Base-by-base conservation (phyloP, 2,888 invertebrate genomes). In the Noctua fimbriata region DNA sequence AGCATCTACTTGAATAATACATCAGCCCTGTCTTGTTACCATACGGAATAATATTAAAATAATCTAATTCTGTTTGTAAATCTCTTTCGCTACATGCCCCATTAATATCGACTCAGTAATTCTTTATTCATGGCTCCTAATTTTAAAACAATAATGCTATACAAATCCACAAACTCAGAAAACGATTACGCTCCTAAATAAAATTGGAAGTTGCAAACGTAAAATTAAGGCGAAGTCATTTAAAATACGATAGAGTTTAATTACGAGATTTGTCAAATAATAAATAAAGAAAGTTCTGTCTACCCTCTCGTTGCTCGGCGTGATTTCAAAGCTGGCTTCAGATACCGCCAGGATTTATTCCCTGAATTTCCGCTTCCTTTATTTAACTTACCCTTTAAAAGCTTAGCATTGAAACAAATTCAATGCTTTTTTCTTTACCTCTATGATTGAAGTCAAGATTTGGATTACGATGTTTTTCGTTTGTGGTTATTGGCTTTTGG, bases 251-350 rank as follows among this genome's bases (percentile, higher is more conserved):
- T 92, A 85, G 83, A 85, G 88, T 91, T 92, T 92, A 92, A 93
- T 93, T 91, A 93, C 90, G 88, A 92, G 91, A 93, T 93, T 93
- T 92, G 92, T 92, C 91, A 92, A 93, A 93, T 91, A 92, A 93
- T 93, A 93, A 92, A 93, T 92, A 93, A 91, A 88, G 87, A 88
- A 90, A 89, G 87, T 89, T 88, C 85, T 87, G 85, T 87, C 85
- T 83, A 82, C 73, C 81, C 80, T 79, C 86, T 74, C 80, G n/a
- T 79, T 76, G 71, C 80, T 89, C 86, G 78, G 69, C 83, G 89
- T 88, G 89, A 88, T 91, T 89, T 90, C 89, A 90, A 88, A 90
- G 88, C 84, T 79, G 86, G 83, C 84, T 91, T 85, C 88, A 90
- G 92, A 91, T 90, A 91, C 87, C 67, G 83, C 69, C 78, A 86